Conservation (phyloP, 1,140 invertebrate species). For the Drosophila hydei region DNA sequence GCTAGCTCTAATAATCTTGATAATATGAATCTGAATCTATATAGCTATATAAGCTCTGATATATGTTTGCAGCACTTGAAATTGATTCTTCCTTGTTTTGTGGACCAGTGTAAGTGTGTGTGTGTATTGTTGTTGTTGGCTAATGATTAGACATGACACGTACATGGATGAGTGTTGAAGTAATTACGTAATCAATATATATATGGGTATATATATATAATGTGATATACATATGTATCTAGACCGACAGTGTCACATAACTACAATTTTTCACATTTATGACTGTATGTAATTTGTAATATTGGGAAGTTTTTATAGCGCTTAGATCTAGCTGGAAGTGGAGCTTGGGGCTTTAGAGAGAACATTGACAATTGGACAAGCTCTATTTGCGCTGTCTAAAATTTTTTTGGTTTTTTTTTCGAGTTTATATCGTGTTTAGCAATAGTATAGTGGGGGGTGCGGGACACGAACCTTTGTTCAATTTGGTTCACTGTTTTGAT, state of each 20-base stretch:
- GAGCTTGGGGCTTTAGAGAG: neutral
- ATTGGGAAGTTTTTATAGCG: neutral
- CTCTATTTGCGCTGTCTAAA: neutral
- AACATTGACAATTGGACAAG: neutral
- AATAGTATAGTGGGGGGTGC: too few relatives aligned
- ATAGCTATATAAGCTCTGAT: neutral
- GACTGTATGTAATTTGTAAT: neutral
- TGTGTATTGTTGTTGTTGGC: neutral
- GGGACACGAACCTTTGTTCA: neutral
- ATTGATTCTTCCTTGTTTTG: too few relatives aligned
- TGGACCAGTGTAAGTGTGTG: neutral
- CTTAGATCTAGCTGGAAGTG: neutral
- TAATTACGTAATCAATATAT: slow-evolving; percentile 3
- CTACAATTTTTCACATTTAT: slow-evolving; percentile 4
- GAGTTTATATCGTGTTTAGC: neutral
- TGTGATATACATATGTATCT: slow-evolving; percentile 17
- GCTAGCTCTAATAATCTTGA: too few relatives aligned
- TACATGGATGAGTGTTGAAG: slow-evolving; percentile 17
- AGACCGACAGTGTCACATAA: slow-evolving; percentile 18
- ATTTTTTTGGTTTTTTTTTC: neutral
- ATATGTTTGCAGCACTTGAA: too few relatives aligned
- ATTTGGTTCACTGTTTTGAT: neutral
- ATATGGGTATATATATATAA: neutral
- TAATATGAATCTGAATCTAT: neutral
- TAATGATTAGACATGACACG: slow-evolving; percentile 28